Evolutionary conservation across 2,113 vertebrate genomes (phyloP).

Genomic region (Microtus oregoni): DNA sequence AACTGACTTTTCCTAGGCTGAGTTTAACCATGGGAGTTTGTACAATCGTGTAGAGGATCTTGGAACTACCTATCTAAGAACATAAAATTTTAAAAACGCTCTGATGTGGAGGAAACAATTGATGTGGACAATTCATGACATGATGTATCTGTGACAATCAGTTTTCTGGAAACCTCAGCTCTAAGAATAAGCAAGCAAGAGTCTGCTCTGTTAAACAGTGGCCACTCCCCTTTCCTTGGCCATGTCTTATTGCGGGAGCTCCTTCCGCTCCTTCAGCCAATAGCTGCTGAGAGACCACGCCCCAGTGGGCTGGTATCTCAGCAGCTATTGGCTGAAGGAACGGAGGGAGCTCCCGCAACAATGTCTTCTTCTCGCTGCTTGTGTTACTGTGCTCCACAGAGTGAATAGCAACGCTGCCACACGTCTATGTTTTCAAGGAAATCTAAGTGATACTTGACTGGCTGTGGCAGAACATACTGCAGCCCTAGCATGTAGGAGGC

Average conservation of each 20-base stretch:
- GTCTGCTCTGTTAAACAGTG: not conserved
- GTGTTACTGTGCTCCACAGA: not conserved
- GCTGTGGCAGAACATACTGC: not conserved
- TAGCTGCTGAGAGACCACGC: too few species aligned
- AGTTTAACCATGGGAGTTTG: not conserved
- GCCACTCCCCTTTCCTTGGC: not conserved
- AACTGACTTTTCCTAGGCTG: constrained; percentile 28
- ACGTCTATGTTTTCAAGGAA: constrained; percentile 14
- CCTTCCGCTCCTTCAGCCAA: too few species aligned
- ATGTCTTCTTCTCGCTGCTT: not conserved
- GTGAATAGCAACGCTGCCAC: not conserved
- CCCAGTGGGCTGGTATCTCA: too few species aligned
- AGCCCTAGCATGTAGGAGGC: not conserved
- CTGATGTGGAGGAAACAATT: not conserved
- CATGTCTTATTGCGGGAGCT: not conserved
- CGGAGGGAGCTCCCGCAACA: too few species aligned
- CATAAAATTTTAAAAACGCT: not conserved
- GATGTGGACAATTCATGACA: not conserved
- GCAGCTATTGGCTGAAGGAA: too few species aligned
- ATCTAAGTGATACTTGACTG: not conserved
- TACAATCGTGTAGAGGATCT: not conserved
- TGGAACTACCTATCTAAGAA: constrained; percentile 14
- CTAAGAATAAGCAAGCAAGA: not conserved
- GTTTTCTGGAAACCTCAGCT: constrained; percentile 19
- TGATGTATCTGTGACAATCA: not conserved